Evolutionary conservation across 1,140 invertebrate species (phyloP), one percentile per base, ranked within the genome.

Genomic region (Sminthurinus signatus): DNA sequence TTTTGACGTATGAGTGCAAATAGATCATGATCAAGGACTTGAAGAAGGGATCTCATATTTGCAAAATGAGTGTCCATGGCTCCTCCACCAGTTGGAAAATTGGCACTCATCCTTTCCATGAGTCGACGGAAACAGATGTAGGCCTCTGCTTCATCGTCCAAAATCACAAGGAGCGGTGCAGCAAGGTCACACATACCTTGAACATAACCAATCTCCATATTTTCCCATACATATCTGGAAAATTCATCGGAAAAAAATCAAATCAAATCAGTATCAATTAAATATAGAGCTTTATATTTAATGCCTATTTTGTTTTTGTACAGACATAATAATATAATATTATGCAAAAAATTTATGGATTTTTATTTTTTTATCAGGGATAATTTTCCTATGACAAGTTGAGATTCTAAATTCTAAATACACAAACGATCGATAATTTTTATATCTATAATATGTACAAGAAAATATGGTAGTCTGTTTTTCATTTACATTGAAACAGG

Each of bases 111-210:
- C 59, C 92, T 80, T 70, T 86, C 82, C 93, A 97, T 97, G 48
- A 96, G 78, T 58, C 86, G 83, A 73, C 88, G 87, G 78, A 97
- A 97, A 75, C 93, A 91, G 56, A 88, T 89, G 75, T 96, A 94
- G 0, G 91, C 88, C n/a, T 88, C 76, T 1, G 90, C 87, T 77
- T 96, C 93, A 75, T 96, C 92, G 75, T 93, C 87, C 79, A 95
- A 87, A 65, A 93, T 87, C 1, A 96, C 93, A 3, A 97, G 81
- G 3, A 97, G 79, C 0, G 94, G 93, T 15, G 93, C 94, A 0
- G 88, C 89, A 46, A 97, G 80, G 79, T 96, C 94, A 78, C 93
- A 97, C 93, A 96, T 96, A 76, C 93, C 88, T 77, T 91, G 88
- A 82, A 90, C 88, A 75, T 89, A 89, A 8, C 93, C 93, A 55